Evolutionary conservation across 1,140 invertebrate species (phyloP), one percentile per base, ranked within the genome.

Genomic region (Heterodera schachtii): DNA sequence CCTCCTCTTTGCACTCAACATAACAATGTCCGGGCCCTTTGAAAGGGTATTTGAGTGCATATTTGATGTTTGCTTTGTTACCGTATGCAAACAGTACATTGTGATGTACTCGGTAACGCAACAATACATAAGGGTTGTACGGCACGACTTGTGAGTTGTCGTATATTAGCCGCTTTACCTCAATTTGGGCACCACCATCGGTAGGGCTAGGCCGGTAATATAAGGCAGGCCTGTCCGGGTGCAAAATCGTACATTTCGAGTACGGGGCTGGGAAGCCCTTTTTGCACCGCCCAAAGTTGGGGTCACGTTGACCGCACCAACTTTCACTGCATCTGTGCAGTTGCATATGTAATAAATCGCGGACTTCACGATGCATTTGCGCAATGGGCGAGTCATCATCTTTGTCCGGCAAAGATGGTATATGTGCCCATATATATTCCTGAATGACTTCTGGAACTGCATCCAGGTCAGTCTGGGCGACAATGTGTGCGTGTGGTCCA

Each of bases 181-280:
- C 21, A 19, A 52, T n/a, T 4, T 43, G 11, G 44, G 41, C 46
- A 43, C 75, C 75, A 76, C 75, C 75, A 31, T 76, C 75, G 2
- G 3, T 52, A 31, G 44, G 11, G 16, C 13, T 13, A 19, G 75
- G 75, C 52, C 75, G 44, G 16, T 67, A 52, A 60, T 76, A 76
- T 5, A 64, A 21, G 0, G 75, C 46, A 1, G 75, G 75, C 46
- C 31, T 13, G 64, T 76, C 64, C 6, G 43, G 52, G 7, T 16
- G 44, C 21, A 77, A 46, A 2, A 66, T 77, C 31, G 57, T 77
- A 46, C 44, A n/a, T 44, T 46, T 43, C 9, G 19, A 60, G 67
- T 44, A 77, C 19, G 75, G 75, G 60, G 60, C 67, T 21, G 75
- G 75, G 41, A 77, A 77, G 3, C 75, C 31, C 44, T 77, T 77